phyloP scores from a whole-genome alignment of 2,797 vertebrate species.

The Eospalax fontanierii region DNA sequence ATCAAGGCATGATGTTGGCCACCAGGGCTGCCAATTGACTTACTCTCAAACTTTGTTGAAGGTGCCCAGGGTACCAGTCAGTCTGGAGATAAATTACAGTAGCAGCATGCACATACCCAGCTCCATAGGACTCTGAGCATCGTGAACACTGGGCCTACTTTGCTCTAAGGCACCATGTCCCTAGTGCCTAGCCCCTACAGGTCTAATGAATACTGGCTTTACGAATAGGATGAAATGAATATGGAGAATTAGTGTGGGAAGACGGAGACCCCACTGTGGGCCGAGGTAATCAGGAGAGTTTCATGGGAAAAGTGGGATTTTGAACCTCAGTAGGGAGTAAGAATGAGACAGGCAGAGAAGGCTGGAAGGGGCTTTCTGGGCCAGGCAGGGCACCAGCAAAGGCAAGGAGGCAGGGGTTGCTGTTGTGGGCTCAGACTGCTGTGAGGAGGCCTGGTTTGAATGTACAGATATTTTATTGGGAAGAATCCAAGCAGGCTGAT shows the following conservation, averaged over 20 bases:
- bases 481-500: not conserved
- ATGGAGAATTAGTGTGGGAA: not conserved
- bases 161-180: not conserved
- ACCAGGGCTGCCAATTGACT: not conserved
- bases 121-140: not conserved
- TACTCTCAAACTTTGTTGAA: not conserved
- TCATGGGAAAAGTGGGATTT: not conserved
- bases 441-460: not conserved
- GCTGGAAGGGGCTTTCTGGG: not conserved
- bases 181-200: not conserved
- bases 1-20: not conserved
- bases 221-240: not conserved
- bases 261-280: not conserved
- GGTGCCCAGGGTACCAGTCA: not conserved
- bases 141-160: not conserved
- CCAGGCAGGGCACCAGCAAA: not conserved
- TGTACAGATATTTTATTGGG: not conserved
- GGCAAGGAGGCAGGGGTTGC: not conserved
- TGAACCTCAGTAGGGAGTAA: conserved; percentile 1
- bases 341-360: not conserved
- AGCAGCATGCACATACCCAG: not conserved
- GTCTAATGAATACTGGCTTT: not conserved
- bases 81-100: not conserved
- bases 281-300: not conserved
- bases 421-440: not conserved